These are phyloP conservation scores for Volucella zonaria DNA, from an alignment of 2,888 invertebrate species.

Conservation along the genomic window DNA sequence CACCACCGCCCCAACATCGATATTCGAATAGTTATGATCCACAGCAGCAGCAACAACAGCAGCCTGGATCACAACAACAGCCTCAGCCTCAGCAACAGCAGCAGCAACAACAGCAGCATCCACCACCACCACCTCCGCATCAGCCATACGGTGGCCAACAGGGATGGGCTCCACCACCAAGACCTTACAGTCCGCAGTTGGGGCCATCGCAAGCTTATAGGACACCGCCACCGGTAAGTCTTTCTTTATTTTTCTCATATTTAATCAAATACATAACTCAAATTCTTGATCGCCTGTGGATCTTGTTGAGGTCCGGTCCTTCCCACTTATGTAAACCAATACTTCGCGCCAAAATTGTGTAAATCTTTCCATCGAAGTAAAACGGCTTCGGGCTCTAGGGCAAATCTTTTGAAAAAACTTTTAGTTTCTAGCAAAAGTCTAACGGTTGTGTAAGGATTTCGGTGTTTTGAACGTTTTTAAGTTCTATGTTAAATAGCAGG, in stretches of 20 bases:
- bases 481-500: too few relatives aligned
- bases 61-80: slow-evolving; percentile 80
- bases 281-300: neutral
- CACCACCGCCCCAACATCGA: slow-evolving; percentile 82
- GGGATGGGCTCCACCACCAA: slow-evolving; percentile 82
- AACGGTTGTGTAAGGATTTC: too few relatives aligned
- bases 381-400: too few relatives aligned
- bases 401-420: too few relatives aligned
- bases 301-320: neutral
- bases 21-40: slow-evolving; percentile 82
- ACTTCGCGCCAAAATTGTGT: too few relatives aligned
- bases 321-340: too few relatives aligned
- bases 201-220: slow-evolving; percentile 82
- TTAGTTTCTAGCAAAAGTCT: too few relatives aligned
- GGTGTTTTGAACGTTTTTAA: too few relatives aligned
- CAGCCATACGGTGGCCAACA: slow-evolving; percentile 82
- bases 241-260: neutral
- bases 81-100: slow-evolving; percentile 81
- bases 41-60: slow-evolving; percentile 82
- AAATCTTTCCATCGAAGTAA: too few relatives aligned
- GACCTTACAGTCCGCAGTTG: slow-evolving; percentile 82
- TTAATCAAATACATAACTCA: neutral
- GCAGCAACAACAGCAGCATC: slow-evolving; percentile 80
- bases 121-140: slow-evolving; percentile 82
- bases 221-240: slow-evolving; percentile 83